Evolutionary conservation across 2,113 vertebrate species (phyloP), one percentile per base, ranked within the genome.

Genomic region (Oplegnathus fasciatus): DNA sequence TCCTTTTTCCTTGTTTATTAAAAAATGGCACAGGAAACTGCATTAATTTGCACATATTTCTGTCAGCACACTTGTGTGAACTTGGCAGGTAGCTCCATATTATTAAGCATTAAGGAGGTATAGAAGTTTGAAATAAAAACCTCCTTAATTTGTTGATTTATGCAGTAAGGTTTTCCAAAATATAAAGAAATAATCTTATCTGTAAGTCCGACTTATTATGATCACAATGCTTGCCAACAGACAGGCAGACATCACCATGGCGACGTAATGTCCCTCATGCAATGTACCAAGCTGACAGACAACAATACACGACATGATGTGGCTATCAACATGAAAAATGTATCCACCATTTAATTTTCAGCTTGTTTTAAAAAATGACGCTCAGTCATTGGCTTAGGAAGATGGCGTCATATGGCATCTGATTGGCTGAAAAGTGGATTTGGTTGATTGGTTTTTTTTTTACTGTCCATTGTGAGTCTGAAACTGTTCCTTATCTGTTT

Each of bases 131-230:
- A 30, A 44, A 80, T 58, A 66, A n/a, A 17, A 5, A 8, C 5
- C 34, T 46, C 32, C 85, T 88, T 66, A 5, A 71, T 78, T 69
- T 32, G 28, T 32, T 68, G 30, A 91, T 82, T 66, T 60, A 87
- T 86, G 66, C 75, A 70, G 32, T 11, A 22, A 69, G 22, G 18
- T 46, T 65, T 40, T 67, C 17, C 14, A 67, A 58, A 88, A 66
- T 57, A 7, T 55, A 86, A 80, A 80, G 65, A 84, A 60, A 87
- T 82, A 34, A 72, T 60, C 60, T 75, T 67, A 78, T 88, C 68
- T 66, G 50, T 68, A 78, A 70, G 44, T 54, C 60, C 28, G 20
- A 70, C 46, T 40, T 80, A 77, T 80, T 81, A 54, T 40, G 34
- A 86, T 85, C 78, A 80, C 52, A 75, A 71, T 79, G 74, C 30